These are phyloP conservation scores for Heliconius sara DNA, from an alignment of 2,888 invertebrate species.

Conservation along the genomic window DNA sequence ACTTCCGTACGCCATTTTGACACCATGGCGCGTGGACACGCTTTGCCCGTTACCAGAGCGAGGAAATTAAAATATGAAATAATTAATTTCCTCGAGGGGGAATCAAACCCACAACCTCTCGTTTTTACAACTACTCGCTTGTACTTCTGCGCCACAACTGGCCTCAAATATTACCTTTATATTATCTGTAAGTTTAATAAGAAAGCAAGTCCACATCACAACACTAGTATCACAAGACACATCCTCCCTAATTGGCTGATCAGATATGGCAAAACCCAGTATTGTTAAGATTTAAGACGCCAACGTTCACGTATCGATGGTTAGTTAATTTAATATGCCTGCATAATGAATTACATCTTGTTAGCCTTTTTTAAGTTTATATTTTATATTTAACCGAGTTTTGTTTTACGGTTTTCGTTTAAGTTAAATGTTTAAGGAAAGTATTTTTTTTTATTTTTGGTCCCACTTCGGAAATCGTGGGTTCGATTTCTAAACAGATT, in stretches of 20 bases:
- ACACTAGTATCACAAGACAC: not conserved
- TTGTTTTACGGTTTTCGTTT: not conserved
- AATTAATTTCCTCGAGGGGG: too few species aligned
- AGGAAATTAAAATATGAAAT: too few species aligned
- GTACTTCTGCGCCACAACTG: too few species aligned
- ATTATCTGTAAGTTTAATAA: not conserved
- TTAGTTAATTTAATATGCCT: constrained; percentile 18
- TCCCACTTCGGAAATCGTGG: not conserved
- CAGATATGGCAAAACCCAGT: constrained; percentile 20
- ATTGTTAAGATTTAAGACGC: constrained; percentile 21
- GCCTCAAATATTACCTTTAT: too few species aligned
- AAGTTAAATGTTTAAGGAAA: too few species aligned
- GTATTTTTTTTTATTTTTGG: too few species aligned
- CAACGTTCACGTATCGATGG: constrained; percentile 10
- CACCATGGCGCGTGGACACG: too few species aligned
- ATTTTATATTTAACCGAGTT: constrained; percentile 12
- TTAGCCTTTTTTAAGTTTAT: not conserved
- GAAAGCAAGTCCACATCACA: not conserved
- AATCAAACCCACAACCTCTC: not conserved
- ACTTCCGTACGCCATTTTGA: too few species aligned
- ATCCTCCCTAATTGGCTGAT: constrained; percentile 2
- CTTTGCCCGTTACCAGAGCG: too few species aligned
- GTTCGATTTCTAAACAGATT: not conserved
- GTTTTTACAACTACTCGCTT: too few species aligned
- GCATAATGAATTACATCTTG: constrained; percentile 20